Base-by-base conservation (phyloP, 2,888 invertebrate species). In the Platycheirus albimanus region DNA sequence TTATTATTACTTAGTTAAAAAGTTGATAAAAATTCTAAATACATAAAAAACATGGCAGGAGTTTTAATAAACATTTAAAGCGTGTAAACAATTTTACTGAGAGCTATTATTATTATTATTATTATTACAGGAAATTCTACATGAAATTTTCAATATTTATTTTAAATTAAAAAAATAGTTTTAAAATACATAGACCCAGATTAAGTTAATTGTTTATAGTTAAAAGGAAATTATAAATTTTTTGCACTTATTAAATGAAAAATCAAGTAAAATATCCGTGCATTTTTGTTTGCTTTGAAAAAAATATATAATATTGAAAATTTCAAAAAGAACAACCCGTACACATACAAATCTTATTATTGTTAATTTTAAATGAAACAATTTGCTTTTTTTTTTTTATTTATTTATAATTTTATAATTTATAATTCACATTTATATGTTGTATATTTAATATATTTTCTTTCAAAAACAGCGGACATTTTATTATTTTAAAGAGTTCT, bases 11-110 rank as follows among this genome's bases (percentile, higher is more conserved):
- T 83, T 67, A 61, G 28, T 28, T 30, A 17, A 45, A 36, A 58
- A 51, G 45, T 63, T 19, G 24, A 52, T n/a, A 17, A 17, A 63
- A 47, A 10, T 45, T 30, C 24, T 81, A 77, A 72, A 36, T 78
- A 78, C 64, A n/a, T n/a, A n/a, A 83, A 74, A 83, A 74, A 74
- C 63, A 74, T 78, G 77, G 72, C 74, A 78, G 49, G 64, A 77
- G 13, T 69, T 69, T 63, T 17, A 63, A 64, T 43, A 81, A 58
- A 71, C 64, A 77, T 52, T 61, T 33, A 58, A 78, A 74, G 72
- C 83, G 61, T n/a, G n/a, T 54, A 63, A 33, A 52, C 41, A 56
- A 43, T 64, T 77, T 52, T 71, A 72, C 63, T 49, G 24, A 58
- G 15, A 58, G 38, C 54, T 54, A 54, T 54, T 20, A 19, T 33